Percentiles rank a stretch among this genome's conserved stretches.
These are phyloP conservation scores for Hylia prasina DNA, from an alignment of 2,113 vertebrate species.

Conservation along the genomic window DNA sequence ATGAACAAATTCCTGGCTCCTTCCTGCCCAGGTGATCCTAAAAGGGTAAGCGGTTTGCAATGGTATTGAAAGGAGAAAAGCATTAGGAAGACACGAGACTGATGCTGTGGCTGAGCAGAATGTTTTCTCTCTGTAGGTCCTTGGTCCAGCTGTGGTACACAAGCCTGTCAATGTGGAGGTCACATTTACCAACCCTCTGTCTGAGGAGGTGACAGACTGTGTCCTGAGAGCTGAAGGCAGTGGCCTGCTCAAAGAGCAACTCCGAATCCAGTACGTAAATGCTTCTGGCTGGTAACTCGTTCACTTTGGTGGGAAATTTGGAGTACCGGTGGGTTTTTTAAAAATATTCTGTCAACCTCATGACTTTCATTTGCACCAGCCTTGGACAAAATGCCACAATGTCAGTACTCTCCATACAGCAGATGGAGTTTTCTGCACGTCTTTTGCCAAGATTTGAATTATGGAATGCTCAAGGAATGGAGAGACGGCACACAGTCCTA, in stretches of 20 bases:
- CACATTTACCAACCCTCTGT: conserved; percentile 35
- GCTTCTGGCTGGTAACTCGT: background rate
- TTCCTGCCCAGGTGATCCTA: background rate
- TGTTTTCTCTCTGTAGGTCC: background rate
- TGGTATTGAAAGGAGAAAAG: background rate
- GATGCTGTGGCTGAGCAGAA: background rate
- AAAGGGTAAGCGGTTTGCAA: background rate
- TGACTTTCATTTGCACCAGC: background rate
- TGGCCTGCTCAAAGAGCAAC: conserved; percentile 28
- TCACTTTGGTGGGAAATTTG: background rate
- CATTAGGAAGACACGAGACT: background rate
- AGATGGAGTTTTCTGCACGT: background rate
- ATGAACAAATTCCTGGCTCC: background rate
- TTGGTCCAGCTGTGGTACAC: background rate
- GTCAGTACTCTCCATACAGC: background rate
- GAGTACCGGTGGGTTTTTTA: background rate
- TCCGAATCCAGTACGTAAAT: background rate
- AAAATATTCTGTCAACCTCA: background rate
- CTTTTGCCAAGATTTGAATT: background rate
- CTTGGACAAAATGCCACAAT: background rate
- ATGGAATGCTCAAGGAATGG: background rate
- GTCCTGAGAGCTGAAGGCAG: conserved; percentile 66
- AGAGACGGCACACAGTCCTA: background rate
- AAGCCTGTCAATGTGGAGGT: conserved; percentile 14
- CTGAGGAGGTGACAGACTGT: background rate